A percentile compares a stretch with the other conserved stretches of the same genome.
phyloP scores from a whole-genome alignment of 2,797 vertebrate genomes.

The Ispidina picta region DNA sequence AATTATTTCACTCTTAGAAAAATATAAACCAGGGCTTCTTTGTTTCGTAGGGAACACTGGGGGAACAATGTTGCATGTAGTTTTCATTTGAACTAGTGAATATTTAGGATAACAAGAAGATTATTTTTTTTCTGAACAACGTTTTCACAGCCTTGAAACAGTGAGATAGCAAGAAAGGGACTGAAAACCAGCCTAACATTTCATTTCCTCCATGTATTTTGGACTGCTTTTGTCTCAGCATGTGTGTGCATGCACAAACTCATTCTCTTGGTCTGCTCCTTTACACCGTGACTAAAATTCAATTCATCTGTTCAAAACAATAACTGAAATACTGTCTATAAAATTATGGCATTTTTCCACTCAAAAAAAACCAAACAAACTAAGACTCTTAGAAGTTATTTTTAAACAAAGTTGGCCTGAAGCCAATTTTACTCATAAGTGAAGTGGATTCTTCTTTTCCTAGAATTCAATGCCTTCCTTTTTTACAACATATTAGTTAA shows the following conservation, averaged over 20 bases:
- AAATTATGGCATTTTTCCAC: constrained; percentile 43
- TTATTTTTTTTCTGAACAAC: neutral
- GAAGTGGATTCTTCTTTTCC: constrained; percentile 6
- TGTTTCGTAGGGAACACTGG: neutral
- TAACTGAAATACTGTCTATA: constrained; percentile 28
- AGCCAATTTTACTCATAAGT: neutral
- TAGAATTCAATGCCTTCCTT: constrained; percentile 6
- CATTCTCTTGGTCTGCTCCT: neutral
- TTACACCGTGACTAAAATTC: neutral
- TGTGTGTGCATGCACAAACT: neutral
- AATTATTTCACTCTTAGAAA: neutral
- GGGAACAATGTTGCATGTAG: neutral
- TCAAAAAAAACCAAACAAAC: neutral
- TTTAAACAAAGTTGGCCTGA: constrained; percentile 36
- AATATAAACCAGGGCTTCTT: neutral
- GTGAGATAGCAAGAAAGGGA: neutral
- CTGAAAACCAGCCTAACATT: neutral
- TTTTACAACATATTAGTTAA: neutral
- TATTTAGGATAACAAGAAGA: neutral
- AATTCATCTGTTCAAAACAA: constrained; percentile 47
- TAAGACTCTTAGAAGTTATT: constrained; percentile 41
- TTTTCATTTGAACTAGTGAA: neutral
- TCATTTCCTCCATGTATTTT: neutral
- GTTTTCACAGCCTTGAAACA: neutral
- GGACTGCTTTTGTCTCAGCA: neutral